Conservation (phyloP, 2,888 invertebrate genomes). For the Prenolepis imparis region DNA sequence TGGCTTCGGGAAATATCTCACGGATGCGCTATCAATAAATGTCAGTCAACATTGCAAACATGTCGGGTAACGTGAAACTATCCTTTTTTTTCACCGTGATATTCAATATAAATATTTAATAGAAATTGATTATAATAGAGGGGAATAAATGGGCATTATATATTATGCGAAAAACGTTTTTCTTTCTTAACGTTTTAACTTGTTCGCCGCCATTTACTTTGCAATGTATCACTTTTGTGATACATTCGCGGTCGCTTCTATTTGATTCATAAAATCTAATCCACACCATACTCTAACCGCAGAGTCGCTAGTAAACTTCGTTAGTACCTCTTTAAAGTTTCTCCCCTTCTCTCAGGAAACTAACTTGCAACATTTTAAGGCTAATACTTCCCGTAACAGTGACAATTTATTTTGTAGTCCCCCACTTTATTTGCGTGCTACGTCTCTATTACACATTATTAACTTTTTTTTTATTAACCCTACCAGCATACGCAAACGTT, state of each 20-base stretch:
- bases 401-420: conserved; percentile 67
- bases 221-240: conserved; percentile 22
- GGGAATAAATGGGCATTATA: neutral
- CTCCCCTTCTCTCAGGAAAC: neutral
- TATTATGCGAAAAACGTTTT: neutral
- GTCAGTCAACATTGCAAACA: neutral
- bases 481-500: conserved; percentile 19
- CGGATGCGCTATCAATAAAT: conserved; percentile 29
- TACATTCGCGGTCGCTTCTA: neutral
- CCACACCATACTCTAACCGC: conserved; percentile 53
- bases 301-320: conserved; percentile 61
- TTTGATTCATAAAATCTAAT: conserved; percentile 70
- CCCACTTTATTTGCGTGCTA: conserved; percentile 52
- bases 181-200: conserved; percentile 61
- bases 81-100: neutral
- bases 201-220: conserved; percentile 49
- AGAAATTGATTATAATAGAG: neutral
- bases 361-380: conserved; percentile 42
- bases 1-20: conserved; percentile 24
- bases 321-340: conserved; percentile 69
- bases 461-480: conserved; percentile 61
- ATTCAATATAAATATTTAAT: neutral
- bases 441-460: conserved; percentile 67
- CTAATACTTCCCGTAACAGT: conserved; percentile 58
- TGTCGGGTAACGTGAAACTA: conserved; percentile 2